These are phyloP conservation scores for Procavia capensis DNA, from an alignment of 2,113 vertebrate genomes.

Conservation along the genomic window DNA sequence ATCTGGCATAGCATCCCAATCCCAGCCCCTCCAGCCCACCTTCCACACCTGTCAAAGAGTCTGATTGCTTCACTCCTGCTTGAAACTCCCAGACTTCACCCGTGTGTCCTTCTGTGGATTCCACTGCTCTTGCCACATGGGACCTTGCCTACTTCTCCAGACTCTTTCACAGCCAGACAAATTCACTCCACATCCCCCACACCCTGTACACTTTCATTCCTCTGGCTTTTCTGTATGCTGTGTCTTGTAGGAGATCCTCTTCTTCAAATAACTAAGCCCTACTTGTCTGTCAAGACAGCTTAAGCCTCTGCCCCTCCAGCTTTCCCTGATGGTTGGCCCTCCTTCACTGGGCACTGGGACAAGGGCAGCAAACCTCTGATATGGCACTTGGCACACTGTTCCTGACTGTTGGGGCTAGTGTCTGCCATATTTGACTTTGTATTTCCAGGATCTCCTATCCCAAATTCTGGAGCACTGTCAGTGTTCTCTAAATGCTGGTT, in stretches of 20 bases:
- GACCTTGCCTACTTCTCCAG: too few species aligned
- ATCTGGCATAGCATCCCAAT: rapidly evolving
- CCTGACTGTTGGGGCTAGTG: background rate
- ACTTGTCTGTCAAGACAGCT: background rate
- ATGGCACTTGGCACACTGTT: background rate
- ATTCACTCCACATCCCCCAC: background rate
- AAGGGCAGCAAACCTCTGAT: background rate
- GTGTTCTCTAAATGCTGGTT: background rate
- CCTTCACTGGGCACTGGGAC: too few species aligned
- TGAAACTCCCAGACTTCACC: background rate
- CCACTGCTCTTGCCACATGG: too few species aligned
- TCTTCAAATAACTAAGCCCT: background rate
- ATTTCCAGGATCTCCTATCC: background rate
- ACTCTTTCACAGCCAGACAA: background rate
- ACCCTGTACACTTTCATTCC: background rate
- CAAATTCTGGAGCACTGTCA: background rate
- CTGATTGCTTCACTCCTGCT: background rate
- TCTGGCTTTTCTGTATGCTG: background rate
- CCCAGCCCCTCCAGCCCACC: background rate
- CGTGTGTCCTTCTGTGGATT: background rate
- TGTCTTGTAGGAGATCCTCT: background rate
- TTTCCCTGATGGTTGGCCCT: background rate
- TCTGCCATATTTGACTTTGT: background rate
- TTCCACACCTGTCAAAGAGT: background rate
- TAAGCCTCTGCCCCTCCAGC: too few species aligned